Conservation (phyloP, 2,113 vertebrate genomes). For the Poeciliopsis turrubarensis region DNA sequence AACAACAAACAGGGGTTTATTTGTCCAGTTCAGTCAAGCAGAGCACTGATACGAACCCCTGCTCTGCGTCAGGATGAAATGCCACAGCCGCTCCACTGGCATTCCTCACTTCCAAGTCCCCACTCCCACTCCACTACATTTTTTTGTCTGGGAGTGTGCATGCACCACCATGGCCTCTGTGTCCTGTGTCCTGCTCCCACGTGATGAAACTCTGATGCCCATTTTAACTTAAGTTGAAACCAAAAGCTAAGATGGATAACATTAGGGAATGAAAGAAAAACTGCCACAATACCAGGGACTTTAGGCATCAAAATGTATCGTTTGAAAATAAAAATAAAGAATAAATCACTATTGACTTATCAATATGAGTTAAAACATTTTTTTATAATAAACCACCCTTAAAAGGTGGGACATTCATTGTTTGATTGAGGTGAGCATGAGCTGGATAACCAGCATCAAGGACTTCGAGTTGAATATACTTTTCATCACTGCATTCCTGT, state of each 20-base stretch:
- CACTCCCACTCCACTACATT: slow-evolving; percentile 65
- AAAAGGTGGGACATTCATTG: background rate
- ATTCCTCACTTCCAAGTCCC: slow-evolving; percentile 60
- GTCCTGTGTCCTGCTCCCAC: slow-evolving; percentile 59
- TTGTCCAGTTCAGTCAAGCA: slow-evolving; percentile 62
- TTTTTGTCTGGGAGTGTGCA: slow-evolving; percentile 21
- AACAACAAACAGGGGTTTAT: slow-evolving; percentile 69
- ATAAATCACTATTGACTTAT: background rate
- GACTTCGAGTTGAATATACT: background rate
- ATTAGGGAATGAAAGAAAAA: background rate
- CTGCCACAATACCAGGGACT: background rate
- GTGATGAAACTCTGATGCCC: slow-evolving; percentile 20
- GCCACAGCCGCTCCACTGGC: slow-evolving; percentile 61
- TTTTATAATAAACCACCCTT: background rate
- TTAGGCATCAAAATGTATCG: background rate
- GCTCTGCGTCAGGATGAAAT: slow-evolving; percentile 51
- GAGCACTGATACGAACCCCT: slow-evolving; percentile 49
- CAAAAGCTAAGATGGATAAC: background rate
- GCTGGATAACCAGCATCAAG: no score
- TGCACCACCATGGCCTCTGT: slow-evolving; percentile 44
- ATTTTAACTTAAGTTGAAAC: slow-evolving; percentile 16
- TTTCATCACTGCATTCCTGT: background rate
- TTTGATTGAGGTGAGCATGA: no score
- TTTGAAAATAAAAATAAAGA: background rate
- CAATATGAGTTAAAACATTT: background rate